Evolutionary conservation across 2,888 invertebrate species (phyloP).

Genomic region (Mongoloraphidia duomilia): DNA sequence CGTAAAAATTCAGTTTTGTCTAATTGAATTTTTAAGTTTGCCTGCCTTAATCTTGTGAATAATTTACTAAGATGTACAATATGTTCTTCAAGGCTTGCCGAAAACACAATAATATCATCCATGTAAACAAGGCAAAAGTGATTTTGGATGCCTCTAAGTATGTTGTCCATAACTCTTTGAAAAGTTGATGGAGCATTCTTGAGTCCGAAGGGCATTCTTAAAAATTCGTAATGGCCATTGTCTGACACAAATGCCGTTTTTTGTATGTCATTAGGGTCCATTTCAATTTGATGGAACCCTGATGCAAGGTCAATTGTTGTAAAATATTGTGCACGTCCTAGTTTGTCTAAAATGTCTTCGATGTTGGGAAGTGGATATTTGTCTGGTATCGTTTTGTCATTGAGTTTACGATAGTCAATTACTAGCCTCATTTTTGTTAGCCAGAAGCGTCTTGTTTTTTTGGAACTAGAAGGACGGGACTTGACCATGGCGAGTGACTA

Average conservation of each 20-base stretch:
- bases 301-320: slow-evolving; percentile 19
- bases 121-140: slow-evolving; percentile 15
- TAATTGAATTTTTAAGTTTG: slow-evolving; percentile 17
- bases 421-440: slow-evolving; percentile 15
- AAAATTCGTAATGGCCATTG: slow-evolving; percentile 18
- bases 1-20: slow-evolving; percentile 24
- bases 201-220: slow-evolving; percentile 17
- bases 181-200: slow-evolving; percentile 3
- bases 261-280: slow-evolving; percentile 14
- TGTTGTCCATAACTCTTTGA: slow-evolving; percentile 8
- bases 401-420: slow-evolving; percentile 15
- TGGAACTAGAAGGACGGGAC: slow-evolving; percentile 17
- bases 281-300: slow-evolving; percentile 22
- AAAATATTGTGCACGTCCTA: slow-evolving; percentile 20
- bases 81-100: slow-evolving; percentile 18
- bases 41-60: slow-evolving; percentile 17
- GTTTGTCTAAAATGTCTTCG: slow-evolving; percentile 20
- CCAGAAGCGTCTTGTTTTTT: slow-evolving; percentile 14
- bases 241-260: slow-evolving; percentile 21
- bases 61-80: slow-evolving; percentile 18
- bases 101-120: slow-evolving; percentile 18
- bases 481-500: slow-evolving; percentile 13
- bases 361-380: slow-evolving; percentile 18
- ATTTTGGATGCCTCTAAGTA: slow-evolving; percentile 7
- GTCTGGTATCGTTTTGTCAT: slow-evolving; percentile 15